Base-by-base conservation (phyloP, 1,140 invertebrate species). In the Marisa cornuarietis region DNA sequence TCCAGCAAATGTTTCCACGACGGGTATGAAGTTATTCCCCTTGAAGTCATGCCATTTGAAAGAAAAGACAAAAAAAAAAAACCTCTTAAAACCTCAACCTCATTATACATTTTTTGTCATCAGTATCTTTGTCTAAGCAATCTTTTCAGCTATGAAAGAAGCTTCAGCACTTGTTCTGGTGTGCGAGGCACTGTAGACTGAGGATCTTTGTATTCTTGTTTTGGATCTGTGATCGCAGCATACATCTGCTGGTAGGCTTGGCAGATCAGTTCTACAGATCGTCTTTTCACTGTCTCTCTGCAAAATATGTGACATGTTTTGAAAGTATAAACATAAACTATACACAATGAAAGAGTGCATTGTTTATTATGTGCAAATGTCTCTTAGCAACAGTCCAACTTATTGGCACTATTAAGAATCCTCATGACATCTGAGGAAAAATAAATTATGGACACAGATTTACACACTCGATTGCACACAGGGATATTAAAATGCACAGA, bases 231-330 rank as follows among this genome's bases (percentile, higher is more conserved):
- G 42, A 97, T 94, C 76, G 94, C 94, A 71, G 94, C 93, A 90
- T 96, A 96, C 6, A 99, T 93, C 90, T 97, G 95, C 83, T 94
- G 94, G 89, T 98, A 99, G 85, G 97, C 96, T 61, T 95, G 94
- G 80, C 95, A 93, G 77, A 98, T 94, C 1, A 98, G 94, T 91
- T 96, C 95, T 88, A 96, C 95, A 20, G 96, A 94, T 81, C 95
- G 92, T 88, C 94, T 95, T 83, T 96, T 95, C 0, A 96, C 93
- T 26, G 93, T 92, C 62, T 93, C 93, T 83, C 96, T 95, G 91
- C 51, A 88, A 75, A 68, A n/a, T 54, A 54, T 6, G 31, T 42
- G 31, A 42, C 31, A 42, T 42, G 31, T 42, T 42, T 42, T 42
- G 31, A 42, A 4, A 42, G 6, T 42, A 42, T 6, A 42, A 42